These are phyloP conservation scores for Therioaphis trifolii DNA, from an alignment of 2,888 invertebrate genomes.

Conservation along the genomic window DNA sequence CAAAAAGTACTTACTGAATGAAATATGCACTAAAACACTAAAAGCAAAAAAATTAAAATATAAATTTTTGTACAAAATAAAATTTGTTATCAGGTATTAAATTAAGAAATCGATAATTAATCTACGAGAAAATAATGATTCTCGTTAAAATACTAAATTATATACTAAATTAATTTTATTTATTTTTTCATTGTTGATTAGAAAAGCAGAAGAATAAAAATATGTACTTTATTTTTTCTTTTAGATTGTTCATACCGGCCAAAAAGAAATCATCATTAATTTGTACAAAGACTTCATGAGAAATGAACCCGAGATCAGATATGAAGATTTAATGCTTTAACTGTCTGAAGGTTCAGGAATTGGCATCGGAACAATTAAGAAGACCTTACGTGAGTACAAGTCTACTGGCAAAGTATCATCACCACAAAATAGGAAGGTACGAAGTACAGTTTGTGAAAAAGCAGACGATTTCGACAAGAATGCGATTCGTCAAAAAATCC, in stretches of 20 bases:
- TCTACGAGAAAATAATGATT: neutral
- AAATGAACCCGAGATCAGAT: neutral
- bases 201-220: no score
- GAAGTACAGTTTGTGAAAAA: neutral
- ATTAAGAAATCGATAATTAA: conserved; percentile 1
- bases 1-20: no score
- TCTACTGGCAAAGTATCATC: neutral
- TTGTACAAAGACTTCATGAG: neutral
- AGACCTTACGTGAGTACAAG: neutral
- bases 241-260: no score
- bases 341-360: neutral
- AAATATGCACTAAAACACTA: no score
- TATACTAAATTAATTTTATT: neutral
- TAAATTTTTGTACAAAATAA: no score
- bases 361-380: neutral
- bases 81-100: no score
- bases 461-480: neutral
- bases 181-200: no score
- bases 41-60: no score
- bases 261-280: no score
- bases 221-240: no score
- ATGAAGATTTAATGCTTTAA: neutral
- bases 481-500: neutral
- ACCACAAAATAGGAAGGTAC: neutral
- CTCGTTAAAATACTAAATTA: neutral